phyloP scores from a whole-genome alignment of 92 coral and sea anemone genomes.

The Pocillopora grandis region DNA sequence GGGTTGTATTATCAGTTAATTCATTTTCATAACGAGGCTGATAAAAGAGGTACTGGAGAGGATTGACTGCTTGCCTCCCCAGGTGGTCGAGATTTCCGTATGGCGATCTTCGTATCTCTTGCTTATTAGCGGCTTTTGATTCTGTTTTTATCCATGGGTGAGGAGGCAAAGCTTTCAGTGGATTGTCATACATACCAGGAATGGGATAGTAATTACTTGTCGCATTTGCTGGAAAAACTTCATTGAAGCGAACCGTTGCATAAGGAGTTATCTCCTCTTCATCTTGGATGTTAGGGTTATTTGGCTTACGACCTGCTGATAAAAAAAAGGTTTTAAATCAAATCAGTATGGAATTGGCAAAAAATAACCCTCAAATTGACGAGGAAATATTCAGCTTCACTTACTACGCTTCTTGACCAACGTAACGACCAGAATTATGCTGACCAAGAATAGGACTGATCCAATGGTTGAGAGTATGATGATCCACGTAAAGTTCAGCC shows the following conservation, averaged over 20 bases:
- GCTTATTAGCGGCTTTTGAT: neutral
- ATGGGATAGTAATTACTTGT: neutral
- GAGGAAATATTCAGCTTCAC: neutral
- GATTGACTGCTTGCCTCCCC: conserved; percentile 10
- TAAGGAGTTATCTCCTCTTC: conserved; percentile 18
- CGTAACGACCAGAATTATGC: neutral
- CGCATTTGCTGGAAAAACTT: neutral
- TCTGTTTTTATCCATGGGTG: neutral
- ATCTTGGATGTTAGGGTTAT: neutral
- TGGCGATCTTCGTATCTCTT: neutral
- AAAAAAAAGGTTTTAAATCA: neutral
- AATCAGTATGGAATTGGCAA: neutral
- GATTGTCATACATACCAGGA: conserved; percentile 30
- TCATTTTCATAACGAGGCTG: conserved; percentile 34
- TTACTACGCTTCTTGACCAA: conserved; percentile 17
- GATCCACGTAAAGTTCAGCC: conserved; percentile 16
- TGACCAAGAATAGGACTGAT: conserved; percentile 12
- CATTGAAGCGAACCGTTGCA: conserved; percentile 22
- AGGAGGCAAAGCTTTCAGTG: conserved; percentile 15
- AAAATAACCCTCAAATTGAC: neutral
- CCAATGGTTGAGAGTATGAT: conserved; percentile 23
- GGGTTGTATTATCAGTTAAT: neutral
- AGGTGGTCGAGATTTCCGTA: conserved; percentile 28
- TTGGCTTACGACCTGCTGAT: conserved; percentile 13
- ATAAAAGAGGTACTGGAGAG: conserved; percentile 15